A percentile compares a stretch with the other conserved stretches of the same genome.
phyloP scores from a whole-genome alignment of 2,113 vertebrate species.

The Cricetomys ansorgei region DNA sequence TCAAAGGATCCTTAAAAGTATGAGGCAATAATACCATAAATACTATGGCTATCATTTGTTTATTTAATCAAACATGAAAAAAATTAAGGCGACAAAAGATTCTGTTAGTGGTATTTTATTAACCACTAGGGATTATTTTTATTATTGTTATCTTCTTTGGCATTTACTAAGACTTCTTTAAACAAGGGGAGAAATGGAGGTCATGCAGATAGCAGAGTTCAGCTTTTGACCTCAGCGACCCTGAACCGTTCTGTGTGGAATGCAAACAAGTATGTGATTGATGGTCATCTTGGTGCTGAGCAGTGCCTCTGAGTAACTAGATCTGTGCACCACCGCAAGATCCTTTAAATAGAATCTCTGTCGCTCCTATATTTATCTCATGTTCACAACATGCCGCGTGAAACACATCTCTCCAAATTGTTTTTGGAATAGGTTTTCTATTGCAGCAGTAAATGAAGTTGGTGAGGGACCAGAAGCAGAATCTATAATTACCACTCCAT shows the following conservation, averaged over 20 bases:
- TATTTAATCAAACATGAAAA: conserved; percentile 26
- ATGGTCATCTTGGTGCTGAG: conserved; percentile 54
- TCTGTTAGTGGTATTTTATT: conserved; percentile 39
- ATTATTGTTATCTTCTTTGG: conserved; percentile 58
- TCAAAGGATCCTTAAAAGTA: not conserved
- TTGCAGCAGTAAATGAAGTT: conserved; percentile 86
- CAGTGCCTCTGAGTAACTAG: conserved; percentile 31
- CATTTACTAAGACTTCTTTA: conserved; percentile 47
- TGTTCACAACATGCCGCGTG: conserved; percentile 65
- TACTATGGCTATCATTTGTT: not conserved
- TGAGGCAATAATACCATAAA: not conserved
- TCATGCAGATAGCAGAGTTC: conserved; percentile 60
- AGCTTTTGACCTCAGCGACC: conserved; percentile 65
- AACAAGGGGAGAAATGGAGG: conserved; percentile 33
- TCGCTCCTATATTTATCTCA: conserved; percentile 62
- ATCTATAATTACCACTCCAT: conserved; percentile 82
- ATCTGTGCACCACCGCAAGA: not conserved
- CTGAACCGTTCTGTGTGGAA: conserved; percentile 56
- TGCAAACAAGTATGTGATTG: conserved; percentile 73
- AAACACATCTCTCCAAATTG: conserved; percentile 68
- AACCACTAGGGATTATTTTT: conserved; percentile 61
- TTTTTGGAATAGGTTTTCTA: conserved; percentile 84
- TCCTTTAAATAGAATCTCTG: conserved; percentile 68
- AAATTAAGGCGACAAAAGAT: not conserved
- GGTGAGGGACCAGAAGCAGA: conserved; percentile 86